Percentiles rank a stretch among this genome's conserved stretches.
Evolutionary conservation across 2,888 invertebrate genomes (phyloP).

Genomic region (Ernsta delagoae): DNA sequence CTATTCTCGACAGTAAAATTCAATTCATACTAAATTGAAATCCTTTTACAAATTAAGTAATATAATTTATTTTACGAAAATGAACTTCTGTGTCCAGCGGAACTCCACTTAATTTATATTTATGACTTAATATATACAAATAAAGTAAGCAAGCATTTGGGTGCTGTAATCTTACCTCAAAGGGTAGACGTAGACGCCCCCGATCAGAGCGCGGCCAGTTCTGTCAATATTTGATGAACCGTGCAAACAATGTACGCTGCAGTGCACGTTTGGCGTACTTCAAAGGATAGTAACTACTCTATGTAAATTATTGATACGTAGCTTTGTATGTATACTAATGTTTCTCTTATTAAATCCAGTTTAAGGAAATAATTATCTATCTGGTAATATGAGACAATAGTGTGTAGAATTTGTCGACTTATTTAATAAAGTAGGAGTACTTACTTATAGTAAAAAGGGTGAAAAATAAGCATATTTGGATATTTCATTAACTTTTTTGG

Average conservation of each 20-base stretch:
- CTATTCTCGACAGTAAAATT: too few relatives aligned
- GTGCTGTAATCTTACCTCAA: constrained; percentile 1
- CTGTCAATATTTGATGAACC: constrained; percentile 40
- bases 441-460: too few relatives aligned
- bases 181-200: neutral
- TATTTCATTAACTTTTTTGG: too few relatives aligned
- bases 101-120: too few relatives aligned
- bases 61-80: too few relatives aligned
- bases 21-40: too few relatives aligned
- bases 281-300: constrained; percentile 38
- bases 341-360: constrained; percentile 1
- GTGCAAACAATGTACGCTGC: constrained; percentile 34
- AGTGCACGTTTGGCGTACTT: constrained; percentile 35
- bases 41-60: too few relatives aligned
- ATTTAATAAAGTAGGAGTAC: too few relatives aligned
- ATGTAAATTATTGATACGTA: constrained; percentile 26
- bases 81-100: too few relatives aligned
- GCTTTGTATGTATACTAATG: constrained; percentile 8
- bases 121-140: neutral
- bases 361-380: neutral
- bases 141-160: neutral
- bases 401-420: too few relatives aligned
- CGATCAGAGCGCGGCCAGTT: constrained; percentile 10
- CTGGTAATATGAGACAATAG: too few relatives aligned
- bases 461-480: too few relatives aligned